phyloP scores from a whole-genome alignment of 2,113 vertebrate species.

The Oryzias woworae region DNA sequence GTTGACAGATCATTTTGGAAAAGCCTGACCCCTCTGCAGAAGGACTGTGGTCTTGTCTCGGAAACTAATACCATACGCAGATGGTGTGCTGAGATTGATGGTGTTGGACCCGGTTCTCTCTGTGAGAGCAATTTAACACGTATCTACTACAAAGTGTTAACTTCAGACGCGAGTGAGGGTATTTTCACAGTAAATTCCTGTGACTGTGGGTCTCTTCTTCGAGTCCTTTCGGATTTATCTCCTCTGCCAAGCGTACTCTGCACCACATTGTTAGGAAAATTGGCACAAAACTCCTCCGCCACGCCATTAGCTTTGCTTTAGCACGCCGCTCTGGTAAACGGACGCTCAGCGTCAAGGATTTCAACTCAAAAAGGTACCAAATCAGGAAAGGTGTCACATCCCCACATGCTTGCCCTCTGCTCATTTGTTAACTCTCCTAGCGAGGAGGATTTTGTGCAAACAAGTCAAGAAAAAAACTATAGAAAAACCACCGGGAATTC shows the following conservation, averaged over 20 bases:
- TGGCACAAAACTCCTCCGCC: conserved; percentile 41
- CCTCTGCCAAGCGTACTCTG: conserved; percentile 48
- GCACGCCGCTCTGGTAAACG: conserved; percentile 16
- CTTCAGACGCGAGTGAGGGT: conserved; percentile 66
- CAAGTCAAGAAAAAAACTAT: conserved; percentile 21
- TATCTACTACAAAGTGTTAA: conserved; percentile 72
- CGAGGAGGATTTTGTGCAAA: conserved; percentile 36
- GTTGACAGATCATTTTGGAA: conserved; percentile 74
- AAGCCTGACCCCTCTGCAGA: conserved; percentile 70
- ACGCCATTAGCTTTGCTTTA: conserved; percentile 45
- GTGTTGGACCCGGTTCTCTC: conserved; percentile 54
- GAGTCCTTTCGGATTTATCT: conserved; percentile 67
- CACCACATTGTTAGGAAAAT: conserved; percentile 61
- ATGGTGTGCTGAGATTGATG: conserved; percentile 71
- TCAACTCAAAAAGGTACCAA: background rate
- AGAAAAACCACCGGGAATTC: conserved; percentile 39
- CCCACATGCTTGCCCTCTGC: conserved; percentile 7
- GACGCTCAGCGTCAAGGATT: conserved; percentile 6
- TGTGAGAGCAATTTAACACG: conserved; percentile 71
- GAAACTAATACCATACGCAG: conserved; percentile 71
- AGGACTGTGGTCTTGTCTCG: conserved; percentile 59
- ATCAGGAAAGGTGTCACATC: conserved; percentile 21
- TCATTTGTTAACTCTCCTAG: conserved; percentile 38
- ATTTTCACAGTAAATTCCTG: conserved; percentile 73
- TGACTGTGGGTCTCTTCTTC: conserved; percentile 65